Percentiles rank a stretch among this genome's conserved stretches.
Evolutionary conservation across 2,797 vertebrate species (phyloP).

Genomic region (Micromesistius poutassou): DNA sequence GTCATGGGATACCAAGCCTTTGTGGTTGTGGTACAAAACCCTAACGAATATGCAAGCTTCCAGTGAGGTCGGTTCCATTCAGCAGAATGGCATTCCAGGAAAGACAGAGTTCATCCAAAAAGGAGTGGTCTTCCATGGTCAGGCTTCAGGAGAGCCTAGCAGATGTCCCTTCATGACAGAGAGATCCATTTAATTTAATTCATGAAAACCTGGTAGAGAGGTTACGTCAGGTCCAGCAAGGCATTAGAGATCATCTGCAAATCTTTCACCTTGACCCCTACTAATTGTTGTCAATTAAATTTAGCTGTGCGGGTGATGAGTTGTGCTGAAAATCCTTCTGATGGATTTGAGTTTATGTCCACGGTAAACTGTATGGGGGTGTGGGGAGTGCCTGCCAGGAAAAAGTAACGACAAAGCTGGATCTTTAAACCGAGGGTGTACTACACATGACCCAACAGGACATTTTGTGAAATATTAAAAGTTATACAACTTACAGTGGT

Average conservation of each 20-base stretch:
- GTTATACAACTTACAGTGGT: background rate
- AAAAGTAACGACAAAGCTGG: background rate
- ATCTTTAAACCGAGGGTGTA: background rate
- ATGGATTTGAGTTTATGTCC: conserved; percentile 15
- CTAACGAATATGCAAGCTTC: background rate
- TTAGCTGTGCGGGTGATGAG: conserved; percentile 21
- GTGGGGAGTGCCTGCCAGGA: conserved; percentile 10
- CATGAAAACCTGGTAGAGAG: background rate
- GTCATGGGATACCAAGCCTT: background rate
- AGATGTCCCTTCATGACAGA: background rate
- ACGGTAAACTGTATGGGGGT: too few species aligned
- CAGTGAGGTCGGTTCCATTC: background rate
- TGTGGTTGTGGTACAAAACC: background rate
- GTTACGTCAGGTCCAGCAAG: conserved; percentile 7
- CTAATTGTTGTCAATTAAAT: conserved; percentile 52
- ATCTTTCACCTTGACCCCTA: conserved; percentile 30
- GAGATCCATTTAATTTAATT: background rate
- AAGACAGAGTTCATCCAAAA: background rate
- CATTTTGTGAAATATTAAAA: too few species aligned
- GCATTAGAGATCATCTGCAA: conserved; percentile 36
- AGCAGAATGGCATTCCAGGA: background rate
- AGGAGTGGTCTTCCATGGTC: background rate
- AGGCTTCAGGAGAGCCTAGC: background rate
- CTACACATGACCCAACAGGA: background rate
- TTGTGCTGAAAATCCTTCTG: conserved; percentile 21